Evolutionary conservation across 2,888 invertebrate genomes (phyloP).

Genomic region (Notodonta dromedarius): DNA sequence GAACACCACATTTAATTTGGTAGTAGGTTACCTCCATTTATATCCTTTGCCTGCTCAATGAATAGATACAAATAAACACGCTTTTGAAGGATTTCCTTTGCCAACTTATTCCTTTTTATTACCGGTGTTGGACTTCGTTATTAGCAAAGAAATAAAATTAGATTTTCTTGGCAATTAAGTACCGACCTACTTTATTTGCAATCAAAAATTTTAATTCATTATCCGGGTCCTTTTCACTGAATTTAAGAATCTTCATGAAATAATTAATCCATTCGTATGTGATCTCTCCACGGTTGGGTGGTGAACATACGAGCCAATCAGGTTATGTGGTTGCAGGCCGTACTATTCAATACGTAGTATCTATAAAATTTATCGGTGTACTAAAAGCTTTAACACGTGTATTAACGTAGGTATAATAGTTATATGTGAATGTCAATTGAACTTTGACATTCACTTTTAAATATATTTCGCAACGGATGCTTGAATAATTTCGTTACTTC

Average conservation of each 20-base stretch:
- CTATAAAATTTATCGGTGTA: conserved; percentile 22
- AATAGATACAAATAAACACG: conserved; percentile 11
- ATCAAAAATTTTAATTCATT: no score
- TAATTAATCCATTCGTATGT: conserved; percentile 30
- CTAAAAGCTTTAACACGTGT: conserved; percentile 11
- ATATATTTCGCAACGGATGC: not conserved
- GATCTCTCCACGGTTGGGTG: conserved; percentile 24
- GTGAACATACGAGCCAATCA: conserved; percentile 30
- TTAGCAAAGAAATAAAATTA: no score
- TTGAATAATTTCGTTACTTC: not conserved
- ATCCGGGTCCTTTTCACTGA: no score
- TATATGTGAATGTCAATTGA: not conserved
- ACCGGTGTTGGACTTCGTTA: conserved; percentile 1
- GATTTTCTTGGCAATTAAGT: no score
- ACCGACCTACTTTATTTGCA: no score
- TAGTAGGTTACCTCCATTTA: not conserved
- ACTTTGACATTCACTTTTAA: not conserved
- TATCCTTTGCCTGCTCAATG: conserved; percentile 16
- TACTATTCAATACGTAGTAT: conserved; percentile 17
- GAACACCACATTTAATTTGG: not conserved
- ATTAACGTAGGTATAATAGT: not conserved
- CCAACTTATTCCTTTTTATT: conserved; percentile 4
- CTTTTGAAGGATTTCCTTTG: conserved; percentile 17
- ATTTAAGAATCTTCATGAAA: not conserved
- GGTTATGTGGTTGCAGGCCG: conserved; percentile 27